Percentiles rank a stretch among this genome's conserved stretches.
Conservation (phyloP, 2,797 vertebrate genomes). For the Cuculus canorus region DNA sequence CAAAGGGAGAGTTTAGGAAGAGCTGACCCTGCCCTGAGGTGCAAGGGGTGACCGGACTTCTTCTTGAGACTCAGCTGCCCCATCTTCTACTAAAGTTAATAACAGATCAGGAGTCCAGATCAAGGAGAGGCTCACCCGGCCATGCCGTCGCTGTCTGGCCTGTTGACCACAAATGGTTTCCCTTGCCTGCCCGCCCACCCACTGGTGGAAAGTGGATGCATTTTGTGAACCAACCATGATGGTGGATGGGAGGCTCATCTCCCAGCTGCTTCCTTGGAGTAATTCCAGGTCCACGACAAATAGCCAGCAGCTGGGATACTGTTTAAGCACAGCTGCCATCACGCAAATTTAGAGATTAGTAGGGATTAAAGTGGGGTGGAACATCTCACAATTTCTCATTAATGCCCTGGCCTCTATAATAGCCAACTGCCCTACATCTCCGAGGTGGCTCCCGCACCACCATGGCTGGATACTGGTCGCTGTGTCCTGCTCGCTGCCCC, state of each 20-base stretch:
- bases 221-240: neutral
- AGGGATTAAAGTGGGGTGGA: neutral
- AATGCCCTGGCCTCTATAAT: neutral
- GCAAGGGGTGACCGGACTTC: rapidly evolving
- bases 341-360: neutral
- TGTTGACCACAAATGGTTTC: rapidly evolving
- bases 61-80: neutral
- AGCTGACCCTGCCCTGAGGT: neutral
- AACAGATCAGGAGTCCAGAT: neutral
- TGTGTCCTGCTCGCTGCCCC: neutral
- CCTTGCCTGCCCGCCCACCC: rapidly evolving
- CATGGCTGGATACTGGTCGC: rapidly evolving
- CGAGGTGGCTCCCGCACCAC: rapidly evolving
- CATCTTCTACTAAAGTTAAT: neutral
- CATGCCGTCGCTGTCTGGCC: neutral
- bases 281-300: neutral
- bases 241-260: neutral
- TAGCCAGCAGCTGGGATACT: conserved; percentile 5
- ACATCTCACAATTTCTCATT: neutral
- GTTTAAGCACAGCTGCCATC: neutral
- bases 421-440: neutral
- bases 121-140: neutral
- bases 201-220: neutral
- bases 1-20: neutral
- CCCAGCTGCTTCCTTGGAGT: neutral